Evolutionary conservation across 1,140 invertebrate genomes (phyloP), one percentile per base, ranked within the genome.

Genomic region (Drosophila ambigua): DNA sequence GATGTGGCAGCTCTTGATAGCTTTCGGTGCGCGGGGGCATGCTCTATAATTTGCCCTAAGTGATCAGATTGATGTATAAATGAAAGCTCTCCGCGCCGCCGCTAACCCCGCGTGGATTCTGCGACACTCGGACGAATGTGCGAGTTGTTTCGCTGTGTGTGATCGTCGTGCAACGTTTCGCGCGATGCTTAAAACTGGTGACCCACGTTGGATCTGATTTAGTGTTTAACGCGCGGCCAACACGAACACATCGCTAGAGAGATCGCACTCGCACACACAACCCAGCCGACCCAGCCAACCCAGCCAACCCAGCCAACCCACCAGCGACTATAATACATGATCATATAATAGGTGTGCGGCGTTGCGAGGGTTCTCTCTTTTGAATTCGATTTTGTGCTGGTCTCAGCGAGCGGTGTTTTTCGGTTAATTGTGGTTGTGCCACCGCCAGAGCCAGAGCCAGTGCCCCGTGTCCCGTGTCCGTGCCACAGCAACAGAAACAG

Each of bases 211-310:
- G 68, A 66, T 77, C 67, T 77, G 88, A 90, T 88, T 90, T 88
- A 90, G 88, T 90, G 77, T 79, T 90, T 90, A 90, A 80, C 88
- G 88, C 79, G 88, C 88, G 88, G 79, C 83, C 88, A 90, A 90
- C 88, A 88, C 84, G 88, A 90, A 90, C 88, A 88, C 77, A 81
- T 78, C 88, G 84, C 73, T 13, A 39, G 11, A 39, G 35, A 53
- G 59, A 77, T 52, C 59, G 31, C 57, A 78, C 46, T 44, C 58
- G 45, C 45, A 59, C 9, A 53, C 43, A 11, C n/a, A 20, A 28
- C 24, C 31, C 50, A 53, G 53, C 16, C 35, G 11, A 39, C 35
- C 35, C 35, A 39, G 20, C 20, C n/a, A 20, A 41, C 24, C 31
- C 50, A 53, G 53, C 16, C 31, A 35, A 35, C 31, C 31, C 35